Conservation (phyloP, 2,888 invertebrate species). For the Pyrocoelia pectoralis region DNA sequence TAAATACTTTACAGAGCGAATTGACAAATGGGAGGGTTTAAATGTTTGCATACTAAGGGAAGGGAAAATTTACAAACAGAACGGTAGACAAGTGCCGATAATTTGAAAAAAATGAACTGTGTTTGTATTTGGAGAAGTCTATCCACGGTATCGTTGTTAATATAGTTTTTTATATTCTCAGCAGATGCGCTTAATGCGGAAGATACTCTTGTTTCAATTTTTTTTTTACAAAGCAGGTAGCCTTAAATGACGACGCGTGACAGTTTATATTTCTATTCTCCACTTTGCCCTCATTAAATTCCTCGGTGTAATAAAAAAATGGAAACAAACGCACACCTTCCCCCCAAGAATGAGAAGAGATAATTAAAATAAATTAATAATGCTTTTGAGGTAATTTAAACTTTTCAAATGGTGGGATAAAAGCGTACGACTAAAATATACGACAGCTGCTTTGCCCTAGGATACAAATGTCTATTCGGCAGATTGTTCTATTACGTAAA, state of each 20-base stretch:
- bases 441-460: constrained; percentile 26
- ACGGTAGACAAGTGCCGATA: background rate
- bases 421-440: constrained; percentile 17
- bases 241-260: no score
- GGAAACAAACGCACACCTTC: no score
- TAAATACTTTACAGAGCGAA: constrained; percentile 18
- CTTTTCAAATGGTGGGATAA: constrained; percentile 30
- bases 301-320: constrained; percentile 2
- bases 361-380: constrained; percentile 42
- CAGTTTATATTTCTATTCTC: background rate
- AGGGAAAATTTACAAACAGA: constrained; percentile 9
- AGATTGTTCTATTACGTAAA: constrained; percentile 31
- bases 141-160: no score
- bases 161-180: no score
- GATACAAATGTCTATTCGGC: constrained; percentile 20
- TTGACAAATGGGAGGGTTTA: constrained; percentile 15
- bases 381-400: constrained; percentile 40
- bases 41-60: constrained; percentile 20
- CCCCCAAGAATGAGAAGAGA: background rate
- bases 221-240: no score
- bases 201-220: no score
- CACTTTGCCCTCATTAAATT: background rate
- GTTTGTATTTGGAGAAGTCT: background rate
- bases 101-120: background rate
- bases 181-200: no score